Evolutionary conservation across 2,797 vertebrate species (phyloP).

Genomic region (Euthynnus affinis): DNA sequence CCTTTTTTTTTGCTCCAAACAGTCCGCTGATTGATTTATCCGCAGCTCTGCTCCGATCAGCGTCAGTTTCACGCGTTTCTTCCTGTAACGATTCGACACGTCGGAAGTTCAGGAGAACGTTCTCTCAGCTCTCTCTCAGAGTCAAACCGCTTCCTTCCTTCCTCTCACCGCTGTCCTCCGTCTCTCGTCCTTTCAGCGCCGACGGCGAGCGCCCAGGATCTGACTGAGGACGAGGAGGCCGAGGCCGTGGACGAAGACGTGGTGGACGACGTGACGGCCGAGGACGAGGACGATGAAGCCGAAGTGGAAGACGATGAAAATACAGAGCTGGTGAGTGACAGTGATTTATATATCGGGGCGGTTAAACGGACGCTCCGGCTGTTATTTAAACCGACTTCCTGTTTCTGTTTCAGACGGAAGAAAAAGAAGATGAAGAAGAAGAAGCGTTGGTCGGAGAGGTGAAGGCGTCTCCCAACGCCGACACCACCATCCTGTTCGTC

Average conservation of each 20-base stretch:
- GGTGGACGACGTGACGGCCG: slow-evolving; percentile 91
- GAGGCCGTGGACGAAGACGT: slow-evolving; percentile 93
- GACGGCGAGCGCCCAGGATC: slow-evolving; percentile 90
- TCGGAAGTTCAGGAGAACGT: too few relatives aligned
- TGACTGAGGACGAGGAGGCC: slow-evolving; percentile 96
- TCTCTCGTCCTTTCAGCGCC: slow-evolving; percentile 72
- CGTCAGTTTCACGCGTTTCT: neutral
- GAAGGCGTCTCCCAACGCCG: slow-evolving; percentile 96
- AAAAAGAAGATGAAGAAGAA: slow-evolving; percentile 94
- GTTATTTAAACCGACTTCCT: too few relatives aligned
- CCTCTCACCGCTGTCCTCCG: too few relatives aligned
- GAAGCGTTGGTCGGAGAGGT: slow-evolving; percentile 90
- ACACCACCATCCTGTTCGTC: slow-evolving; percentile 98
- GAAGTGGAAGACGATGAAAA: slow-evolving; percentile 98
- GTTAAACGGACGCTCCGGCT: too few relatives aligned
- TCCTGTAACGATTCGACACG: too few relatives aligned
- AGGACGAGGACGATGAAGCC: slow-evolving; percentile 97
- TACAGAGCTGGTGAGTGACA: slow-evolving; percentile 90
- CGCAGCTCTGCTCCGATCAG: neutral
- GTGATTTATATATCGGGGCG: neutral
- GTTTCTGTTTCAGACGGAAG: slow-evolving; percentile 89
- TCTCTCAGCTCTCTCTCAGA: too few relatives aligned
- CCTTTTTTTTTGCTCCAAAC: too few relatives aligned
- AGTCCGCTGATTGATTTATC: too few relatives aligned
- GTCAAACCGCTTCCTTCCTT: too few relatives aligned